Percentiles rank a stretch among this genome's conserved stretches.
These are phyloP conservation scores for Bufotes viridis DNA, from an alignment of 2,797 vertebrate genomes.

Conservation along the genomic window DNA sequence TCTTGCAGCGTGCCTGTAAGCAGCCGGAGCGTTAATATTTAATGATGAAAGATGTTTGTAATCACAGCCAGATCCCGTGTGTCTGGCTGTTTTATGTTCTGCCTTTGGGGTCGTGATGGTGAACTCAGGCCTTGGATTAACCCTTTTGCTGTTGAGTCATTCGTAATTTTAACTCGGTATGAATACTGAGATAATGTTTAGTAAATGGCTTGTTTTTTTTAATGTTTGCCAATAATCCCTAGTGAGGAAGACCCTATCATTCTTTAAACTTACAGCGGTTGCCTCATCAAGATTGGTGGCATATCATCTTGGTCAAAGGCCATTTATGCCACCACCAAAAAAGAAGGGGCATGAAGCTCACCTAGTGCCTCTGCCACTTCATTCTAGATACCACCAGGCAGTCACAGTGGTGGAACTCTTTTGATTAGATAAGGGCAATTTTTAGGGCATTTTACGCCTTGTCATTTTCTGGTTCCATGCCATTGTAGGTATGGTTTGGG, in stretches of 20 bases:
- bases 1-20: constrained; percentile 75
- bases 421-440: too few species aligned
- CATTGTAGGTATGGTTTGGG: too few species aligned
- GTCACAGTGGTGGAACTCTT: too few species aligned
- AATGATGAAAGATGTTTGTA: constrained; percentile 78
- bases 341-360: neutral
- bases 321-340: neutral
- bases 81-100: constrained; percentile 76
- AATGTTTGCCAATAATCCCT: neutral
- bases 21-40: constrained; percentile 76
- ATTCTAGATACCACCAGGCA: too few species aligned
- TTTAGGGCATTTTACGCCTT: too few species aligned
- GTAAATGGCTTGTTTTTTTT: neutral
- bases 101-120: constrained; percentile 75
- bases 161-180: neutral
- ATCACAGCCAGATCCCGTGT: constrained; percentile 73
- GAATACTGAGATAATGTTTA: neutral
- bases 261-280: neutral
- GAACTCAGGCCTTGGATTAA: constrained; percentile 67
- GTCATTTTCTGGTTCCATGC: too few species aligned
- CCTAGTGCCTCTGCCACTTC: too few species aligned
- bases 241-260: neutral
- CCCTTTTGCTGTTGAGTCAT: neutral
- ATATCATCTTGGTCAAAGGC: neutral
- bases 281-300: neutral